Base-by-base conservation (phyloP, 2,113 vertebrate species). In the Salvelinus alpinus region DNA sequence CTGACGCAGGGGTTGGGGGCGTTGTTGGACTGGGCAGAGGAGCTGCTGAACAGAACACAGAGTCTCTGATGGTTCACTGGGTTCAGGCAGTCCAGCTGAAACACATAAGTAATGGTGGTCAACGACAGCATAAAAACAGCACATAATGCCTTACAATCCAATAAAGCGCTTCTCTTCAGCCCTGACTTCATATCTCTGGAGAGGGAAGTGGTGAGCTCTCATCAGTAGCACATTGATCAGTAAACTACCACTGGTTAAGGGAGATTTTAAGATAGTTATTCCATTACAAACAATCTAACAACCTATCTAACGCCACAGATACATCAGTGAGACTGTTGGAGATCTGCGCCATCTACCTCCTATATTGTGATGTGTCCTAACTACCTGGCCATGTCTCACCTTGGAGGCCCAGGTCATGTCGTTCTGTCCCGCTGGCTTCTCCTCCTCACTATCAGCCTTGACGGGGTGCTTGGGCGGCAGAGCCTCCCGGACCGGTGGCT, bases 1-100 rank as follows among this genome's bases (percentile, higher is more conserved):
- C 97, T 99, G 91, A 99, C 98, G 24, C 98, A 99, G 87, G 96
- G 95, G 90, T 96, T 99, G 47, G 98, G 98, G 2, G 98, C 96
- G 1, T 99, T 99, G 92, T 92, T 96, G 85, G 98, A 99, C 79
- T 97, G 95, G 65, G 95, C 84, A 0, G 97, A 99, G 1, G 95
- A 97, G 84, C 98, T 99, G 91, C 98, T 99, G 92, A 99, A 99
- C 84, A 99, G 95, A 70, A 99, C 97, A 5, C 97, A 99, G 2
- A 99, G 94, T 47, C 96, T 91, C 92, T 99, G 97, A 80, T 99
- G 98, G 88, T 99, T 98, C 76, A 90, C 82, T 3, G 96, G 95
- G 82, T 91, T 98, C 85, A 99, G 90, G 73, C 97, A 99, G 91
- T 99, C 98, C 89, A 98, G 93, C 97, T 99, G 89, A 80, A 84